phyloP scores from a whole-genome alignment of 2,113 vertebrate species.

The Cebus imitator region DNA sequence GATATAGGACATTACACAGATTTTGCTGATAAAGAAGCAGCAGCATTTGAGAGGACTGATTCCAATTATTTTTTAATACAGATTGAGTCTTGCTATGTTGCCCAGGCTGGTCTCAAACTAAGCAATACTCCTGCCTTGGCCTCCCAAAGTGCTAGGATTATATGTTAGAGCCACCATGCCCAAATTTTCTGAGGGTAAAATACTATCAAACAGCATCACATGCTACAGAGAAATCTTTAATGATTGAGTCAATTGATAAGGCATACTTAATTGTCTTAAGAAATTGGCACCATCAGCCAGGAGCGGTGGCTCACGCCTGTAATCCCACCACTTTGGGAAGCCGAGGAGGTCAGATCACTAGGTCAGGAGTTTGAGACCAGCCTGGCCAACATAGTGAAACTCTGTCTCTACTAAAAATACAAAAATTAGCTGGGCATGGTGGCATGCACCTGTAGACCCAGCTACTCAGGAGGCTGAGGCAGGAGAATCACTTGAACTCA shows the following conservation, averaged over 20 bases:
- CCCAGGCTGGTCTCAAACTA: no score
- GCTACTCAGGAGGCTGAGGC: background rate
- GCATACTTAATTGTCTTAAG: background rate
- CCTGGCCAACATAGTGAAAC: background rate
- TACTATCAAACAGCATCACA: background rate
- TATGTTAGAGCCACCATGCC: no score
- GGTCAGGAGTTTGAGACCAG: background rate
- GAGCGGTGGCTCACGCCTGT: background rate
- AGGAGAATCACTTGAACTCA: background rate
- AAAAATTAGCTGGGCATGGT: background rate
- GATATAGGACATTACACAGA: background rate
- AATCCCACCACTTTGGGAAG: background rate
- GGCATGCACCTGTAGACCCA: background rate
- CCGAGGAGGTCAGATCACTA: background rate
- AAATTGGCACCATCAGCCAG: background rate
- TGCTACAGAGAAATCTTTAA: background rate
- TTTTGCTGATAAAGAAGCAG: background rate
- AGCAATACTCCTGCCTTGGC: no score
- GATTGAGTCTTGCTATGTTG: no score
- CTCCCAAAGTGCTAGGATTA: no score
- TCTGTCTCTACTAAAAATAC: background rate
- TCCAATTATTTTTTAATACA: background rate
- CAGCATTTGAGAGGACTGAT: background rate
- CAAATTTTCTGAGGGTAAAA: background rate
- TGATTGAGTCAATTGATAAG: background rate